Percentiles rank a stretch among this genome's conserved stretches.
Evolutionary conservation across 2,888 invertebrate genomes (phyloP).

Genomic region (Electrophaes corylata): DNA sequence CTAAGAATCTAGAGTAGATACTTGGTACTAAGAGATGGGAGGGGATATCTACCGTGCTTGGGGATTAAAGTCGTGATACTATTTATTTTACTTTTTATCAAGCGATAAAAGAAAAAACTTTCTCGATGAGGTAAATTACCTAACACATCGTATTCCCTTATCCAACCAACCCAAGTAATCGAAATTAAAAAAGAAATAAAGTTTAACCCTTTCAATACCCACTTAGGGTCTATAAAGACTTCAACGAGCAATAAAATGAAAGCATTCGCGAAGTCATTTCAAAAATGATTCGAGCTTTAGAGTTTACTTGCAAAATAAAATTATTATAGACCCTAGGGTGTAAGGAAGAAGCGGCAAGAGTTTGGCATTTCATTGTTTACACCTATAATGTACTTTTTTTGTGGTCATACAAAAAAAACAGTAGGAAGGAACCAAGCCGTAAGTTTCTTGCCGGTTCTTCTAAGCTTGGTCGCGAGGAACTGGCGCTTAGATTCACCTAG

Average conservation of each 20-base stretch:
- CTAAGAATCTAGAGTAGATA: too few species aligned
- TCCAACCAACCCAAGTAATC: background rate
- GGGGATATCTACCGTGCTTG: too few species aligned
- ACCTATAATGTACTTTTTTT: too few species aligned
- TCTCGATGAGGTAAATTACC: background rate
- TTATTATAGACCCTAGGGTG: slow-evolving; percentile 17
- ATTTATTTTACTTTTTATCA: too few species aligned
- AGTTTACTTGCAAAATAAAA: slow-evolving; percentile 29
- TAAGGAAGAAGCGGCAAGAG: background rate
- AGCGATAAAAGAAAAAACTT: background rate
- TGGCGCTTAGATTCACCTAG: too few species aligned
- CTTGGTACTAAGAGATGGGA: too few species aligned
- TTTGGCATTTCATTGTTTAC: too few species aligned
- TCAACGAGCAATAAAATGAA: slow-evolving; percentile 25
- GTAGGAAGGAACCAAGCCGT: too few species aligned
- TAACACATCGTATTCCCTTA: background rate
- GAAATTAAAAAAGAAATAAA: slow-evolving; percentile 24
- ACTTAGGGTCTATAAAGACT: slow-evolving; percentile 28
- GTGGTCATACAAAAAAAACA: too few species aligned
- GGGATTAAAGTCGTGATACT: too few species aligned
- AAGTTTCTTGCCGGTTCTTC: too few species aligned
- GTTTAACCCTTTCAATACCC: slow-evolving; percentile 27
- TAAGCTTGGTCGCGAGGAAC: too few species aligned
- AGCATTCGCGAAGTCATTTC: slow-evolving; percentile 25
- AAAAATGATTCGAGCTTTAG: slow-evolving; percentile 23